These are phyloP conservation scores for Strigops habroptila DNA, from an alignment of 2,113 vertebrate species.

Conservation along the genomic window DNA sequence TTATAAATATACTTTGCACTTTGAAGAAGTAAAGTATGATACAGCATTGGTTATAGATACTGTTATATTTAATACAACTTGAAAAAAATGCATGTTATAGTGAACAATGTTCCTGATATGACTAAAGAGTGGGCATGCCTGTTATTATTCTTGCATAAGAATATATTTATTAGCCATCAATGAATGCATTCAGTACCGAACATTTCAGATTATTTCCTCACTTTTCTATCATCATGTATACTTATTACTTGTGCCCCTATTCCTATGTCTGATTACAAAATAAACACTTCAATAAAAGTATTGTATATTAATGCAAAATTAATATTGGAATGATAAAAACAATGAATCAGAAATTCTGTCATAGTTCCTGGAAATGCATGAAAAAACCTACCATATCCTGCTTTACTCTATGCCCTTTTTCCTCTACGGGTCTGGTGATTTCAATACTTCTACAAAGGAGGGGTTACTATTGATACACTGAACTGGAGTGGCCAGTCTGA, in stretches of 20 bases:
- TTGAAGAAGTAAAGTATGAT: background rate
- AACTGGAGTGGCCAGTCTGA: background rate
- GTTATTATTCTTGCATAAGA: background rate
- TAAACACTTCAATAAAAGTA: background rate
- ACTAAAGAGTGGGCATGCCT: background rate
- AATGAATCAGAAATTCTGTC: background rate
- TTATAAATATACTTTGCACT: background rate
- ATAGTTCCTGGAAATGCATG: background rate
- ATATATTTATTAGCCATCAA: background rate
- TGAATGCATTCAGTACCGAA: background rate
- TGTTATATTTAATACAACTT: background rate
- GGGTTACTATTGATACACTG: accelerated
- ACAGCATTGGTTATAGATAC: background rate
- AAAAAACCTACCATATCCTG: background rate
- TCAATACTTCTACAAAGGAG: background rate
- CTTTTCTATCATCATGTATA: background rate
- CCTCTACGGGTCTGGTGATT: background rate
- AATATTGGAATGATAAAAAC: background rate
- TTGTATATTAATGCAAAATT: background rate
- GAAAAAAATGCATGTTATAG: background rate
- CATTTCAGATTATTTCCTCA: background rate
- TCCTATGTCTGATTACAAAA: background rate
- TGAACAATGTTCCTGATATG: background rate
- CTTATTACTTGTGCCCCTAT: background rate
- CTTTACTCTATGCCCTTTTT: background rate